Evolutionary conservation across 1,140 invertebrate genomes (phyloP), one percentile per base, ranked within the genome.

Genomic region (Dendroctonus ponderosae): DNA sequence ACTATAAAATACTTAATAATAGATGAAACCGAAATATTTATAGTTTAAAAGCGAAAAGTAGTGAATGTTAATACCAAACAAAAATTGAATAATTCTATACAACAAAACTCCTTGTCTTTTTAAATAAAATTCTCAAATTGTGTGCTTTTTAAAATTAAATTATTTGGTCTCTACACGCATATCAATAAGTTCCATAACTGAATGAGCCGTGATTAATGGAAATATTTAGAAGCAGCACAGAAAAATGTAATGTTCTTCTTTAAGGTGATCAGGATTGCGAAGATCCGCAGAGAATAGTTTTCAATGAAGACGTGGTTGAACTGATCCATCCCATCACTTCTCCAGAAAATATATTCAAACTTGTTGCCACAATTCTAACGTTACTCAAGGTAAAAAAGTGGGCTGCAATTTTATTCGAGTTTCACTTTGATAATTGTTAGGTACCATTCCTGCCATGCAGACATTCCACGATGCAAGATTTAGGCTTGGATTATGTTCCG

Each of bases 251-350:
- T 37, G 40, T 39, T 39, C 11, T 39, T 44, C 15, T 66, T 51
- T 50, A 12, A 59, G 54, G 52, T 15, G 52, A 77, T 74, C 67
- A 72, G 41, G 66, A 72, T 7, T 77, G 74, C 68, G 76, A 76
- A 68, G 76, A 77, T 70, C 76, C 76, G 5, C 84, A 87, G 70
- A 80, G 88, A 67, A 79, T 84, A 39, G 80, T 89, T 37, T 83
- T 85, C 54, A 78, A 80, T 14, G 84, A 86, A 71, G 87, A 89
- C 73, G 82, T 88, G 5, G 79, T 80, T 3, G 83, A 85, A 69
- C 83, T 87, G 57, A 82, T 88, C 44, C 85, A 88, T 78, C 86
- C 87, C 5, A 77, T 89, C 46, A 80, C 85, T 42, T 79, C 78
- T n/a, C 74, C 71, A 14, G 74, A 79, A 7, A 84, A 84, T 44